Evolutionary conservation across 1,140 invertebrate genomes (phyloP).

Genomic region (Coptotermes formosanus): DNA sequence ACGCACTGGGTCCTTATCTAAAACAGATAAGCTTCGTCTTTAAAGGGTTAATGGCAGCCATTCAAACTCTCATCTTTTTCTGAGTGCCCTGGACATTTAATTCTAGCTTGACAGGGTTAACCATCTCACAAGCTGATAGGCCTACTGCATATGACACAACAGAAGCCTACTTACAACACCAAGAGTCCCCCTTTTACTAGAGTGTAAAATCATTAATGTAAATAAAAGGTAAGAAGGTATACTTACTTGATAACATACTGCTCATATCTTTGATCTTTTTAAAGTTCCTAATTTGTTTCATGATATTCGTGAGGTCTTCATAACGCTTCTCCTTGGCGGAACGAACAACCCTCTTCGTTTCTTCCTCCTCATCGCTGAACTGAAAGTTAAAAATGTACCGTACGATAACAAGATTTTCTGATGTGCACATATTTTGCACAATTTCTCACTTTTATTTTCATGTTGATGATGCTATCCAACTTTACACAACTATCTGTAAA

Average conservation of each 20-base stretch:
- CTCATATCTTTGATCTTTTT: constrained; percentile 99
- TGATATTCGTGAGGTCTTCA: constrained; percentile 90
- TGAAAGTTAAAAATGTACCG: constrained; percentile 51
- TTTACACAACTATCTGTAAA: too few relatives aligned
- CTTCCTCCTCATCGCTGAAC: constrained; percentile 97
- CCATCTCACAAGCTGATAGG: too few relatives aligned
- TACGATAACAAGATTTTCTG: background rate
- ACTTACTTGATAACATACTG: constrained; percentile 82
- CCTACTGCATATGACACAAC: too few relatives aligned
- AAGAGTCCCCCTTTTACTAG: background rate
- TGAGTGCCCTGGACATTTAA: too few relatives aligned
- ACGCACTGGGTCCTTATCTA: too few relatives aligned
- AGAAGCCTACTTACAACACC: background rate
- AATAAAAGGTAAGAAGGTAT: constrained; percentile 25
- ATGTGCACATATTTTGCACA: background rate
- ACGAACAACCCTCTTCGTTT: constrained; percentile 92
- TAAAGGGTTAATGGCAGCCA: too few relatives aligned
- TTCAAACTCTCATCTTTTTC: too few relatives aligned
- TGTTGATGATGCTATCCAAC: background rate
- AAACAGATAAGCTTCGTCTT: too few relatives aligned
- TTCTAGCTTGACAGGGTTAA: too few relatives aligned
- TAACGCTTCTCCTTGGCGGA: constrained; percentile 98
- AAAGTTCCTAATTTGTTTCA: constrained; percentile 90
- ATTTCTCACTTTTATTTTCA: background rate
- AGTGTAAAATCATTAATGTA: background rate